Evolutionary conservation across 1,140 invertebrate species (phyloP).

Genomic region (Musca vetustissima): DNA sequence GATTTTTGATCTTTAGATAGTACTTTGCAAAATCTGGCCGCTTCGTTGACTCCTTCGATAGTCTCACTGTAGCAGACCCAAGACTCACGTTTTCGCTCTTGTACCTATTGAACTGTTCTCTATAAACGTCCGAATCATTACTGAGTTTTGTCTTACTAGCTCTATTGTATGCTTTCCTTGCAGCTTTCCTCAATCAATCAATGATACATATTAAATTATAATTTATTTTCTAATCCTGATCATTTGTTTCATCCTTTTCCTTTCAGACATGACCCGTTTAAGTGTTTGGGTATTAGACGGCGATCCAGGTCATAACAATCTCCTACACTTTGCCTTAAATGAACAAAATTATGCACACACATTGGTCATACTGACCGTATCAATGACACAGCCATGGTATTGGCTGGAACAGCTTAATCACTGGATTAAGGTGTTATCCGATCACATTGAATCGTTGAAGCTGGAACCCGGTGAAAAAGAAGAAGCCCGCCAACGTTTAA

Average conservation of each 20-base stretch:
- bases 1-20: too few relatives aligned
- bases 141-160: too few relatives aligned
- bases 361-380: slow-evolving; percentile 89
- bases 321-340: slow-evolving; percentile 90
- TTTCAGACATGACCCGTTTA: slow-evolving; percentile 87
- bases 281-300: slow-evolving; percentile 97
- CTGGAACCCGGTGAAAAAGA: slow-evolving; percentile 67
- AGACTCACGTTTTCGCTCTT: too few relatives aligned
- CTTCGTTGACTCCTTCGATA: too few relatives aligned
- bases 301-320: slow-evolving; percentile 86
- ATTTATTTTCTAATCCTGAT: background rate
- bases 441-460: slow-evolving; percentile 91
- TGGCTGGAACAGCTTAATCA: slow-evolving; percentile 90
- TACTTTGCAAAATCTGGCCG: too few relatives aligned
- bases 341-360: slow-evolving; percentile 90
- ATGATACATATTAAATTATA: too few relatives aligned
- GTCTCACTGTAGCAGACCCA: too few relatives aligned
- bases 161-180: too few relatives aligned
- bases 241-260: slow-evolving; percentile 27
- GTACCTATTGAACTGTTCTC: too few relatives aligned
- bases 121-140: too few relatives aligned
- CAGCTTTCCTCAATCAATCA: too few relatives aligned
- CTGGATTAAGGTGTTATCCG: slow-evolving; percentile 86
- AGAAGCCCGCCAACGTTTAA: slow-evolving; percentile 64
- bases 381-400: slow-evolving; percentile 96